phyloP scores from a whole-genome alignment of 2,797 vertebrate genomes.

The Octomys mimax region DNA sequence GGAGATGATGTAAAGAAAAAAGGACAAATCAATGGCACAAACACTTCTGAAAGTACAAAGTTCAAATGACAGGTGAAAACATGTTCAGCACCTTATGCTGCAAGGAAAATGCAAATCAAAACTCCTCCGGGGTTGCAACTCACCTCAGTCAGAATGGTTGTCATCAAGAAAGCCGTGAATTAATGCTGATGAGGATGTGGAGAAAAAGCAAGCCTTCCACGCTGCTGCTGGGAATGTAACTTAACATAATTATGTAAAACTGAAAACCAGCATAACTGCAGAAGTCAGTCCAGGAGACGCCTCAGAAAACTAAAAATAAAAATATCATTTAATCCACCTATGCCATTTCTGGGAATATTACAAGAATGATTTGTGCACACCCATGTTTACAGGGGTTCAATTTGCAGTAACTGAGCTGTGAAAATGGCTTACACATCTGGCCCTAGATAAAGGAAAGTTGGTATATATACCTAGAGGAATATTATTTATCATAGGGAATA shows the following conservation, averaged over 20 bases:
- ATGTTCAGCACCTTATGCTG: neutral
- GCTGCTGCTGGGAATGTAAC: neutral
- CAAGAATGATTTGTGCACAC: neutral
- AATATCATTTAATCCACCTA: neutral
- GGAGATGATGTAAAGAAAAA: neutral
- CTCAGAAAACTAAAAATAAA: neutral
- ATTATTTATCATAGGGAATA: neutral
- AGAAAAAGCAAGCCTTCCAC: neutral
- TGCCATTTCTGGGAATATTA: neutral
- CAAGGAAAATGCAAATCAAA: neutral
- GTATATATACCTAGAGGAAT: neutral
- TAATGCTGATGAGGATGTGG: neutral
- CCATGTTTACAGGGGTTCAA: neutral
- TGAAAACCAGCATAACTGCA: neutral
- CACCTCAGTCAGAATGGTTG: neutral
- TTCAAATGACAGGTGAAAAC: neutral
- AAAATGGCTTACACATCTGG: neutral
- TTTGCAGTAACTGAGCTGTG: neutral
- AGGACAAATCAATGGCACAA: neutral
- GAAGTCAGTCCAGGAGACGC: neutral
- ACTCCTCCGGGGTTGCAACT: neutral
- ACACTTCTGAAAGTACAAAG: neutral
- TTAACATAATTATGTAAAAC: neutral
- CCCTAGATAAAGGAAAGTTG: neutral
- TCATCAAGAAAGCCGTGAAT: neutral